Conservation (phyloP, 2,113 vertebrate genomes). For the Megalops atlanticus region DNA sequence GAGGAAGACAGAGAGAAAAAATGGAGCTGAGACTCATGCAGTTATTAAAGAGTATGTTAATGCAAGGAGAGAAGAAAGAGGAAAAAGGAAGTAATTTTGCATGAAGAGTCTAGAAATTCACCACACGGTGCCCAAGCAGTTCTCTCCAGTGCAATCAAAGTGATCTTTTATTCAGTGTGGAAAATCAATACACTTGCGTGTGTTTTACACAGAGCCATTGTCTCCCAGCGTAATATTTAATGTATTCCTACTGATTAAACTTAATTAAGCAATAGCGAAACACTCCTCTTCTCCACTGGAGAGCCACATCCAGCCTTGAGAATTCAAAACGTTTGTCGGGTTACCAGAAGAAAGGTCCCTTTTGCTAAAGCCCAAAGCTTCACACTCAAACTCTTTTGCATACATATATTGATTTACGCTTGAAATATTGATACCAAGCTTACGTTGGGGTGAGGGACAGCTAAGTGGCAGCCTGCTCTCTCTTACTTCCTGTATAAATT, state of each 20-base stretch:
- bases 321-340: background rate
- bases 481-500: background rate
- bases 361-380: background rate
- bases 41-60: background rate
- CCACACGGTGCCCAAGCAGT: background rate
- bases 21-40: background rate
- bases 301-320: background rate
- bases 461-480: background rate
- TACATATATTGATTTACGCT: background rate
- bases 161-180: slow-evolving; percentile 29
- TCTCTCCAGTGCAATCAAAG: slow-evolving; percentile 28
- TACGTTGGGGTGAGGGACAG: background rate
- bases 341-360: background rate
- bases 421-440: background rate
- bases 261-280: slow-evolving; percentile 14
- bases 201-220: slow-evolving; percentile 8
- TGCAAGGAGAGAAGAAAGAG: background rate
- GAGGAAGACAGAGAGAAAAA: background rate
- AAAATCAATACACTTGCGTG: slow-evolving; percentile 23
- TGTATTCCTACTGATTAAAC: slow-evolving; percentile 27
- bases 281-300: background rate
- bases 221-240: slow-evolving; percentile 25
- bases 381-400: background rate
- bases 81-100: slow-evolving; percentile 8
- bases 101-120: slow-evolving; percentile 15